Conservation (phyloP, 1,140 invertebrate species). For the Trichonephila clavipes region DNA sequence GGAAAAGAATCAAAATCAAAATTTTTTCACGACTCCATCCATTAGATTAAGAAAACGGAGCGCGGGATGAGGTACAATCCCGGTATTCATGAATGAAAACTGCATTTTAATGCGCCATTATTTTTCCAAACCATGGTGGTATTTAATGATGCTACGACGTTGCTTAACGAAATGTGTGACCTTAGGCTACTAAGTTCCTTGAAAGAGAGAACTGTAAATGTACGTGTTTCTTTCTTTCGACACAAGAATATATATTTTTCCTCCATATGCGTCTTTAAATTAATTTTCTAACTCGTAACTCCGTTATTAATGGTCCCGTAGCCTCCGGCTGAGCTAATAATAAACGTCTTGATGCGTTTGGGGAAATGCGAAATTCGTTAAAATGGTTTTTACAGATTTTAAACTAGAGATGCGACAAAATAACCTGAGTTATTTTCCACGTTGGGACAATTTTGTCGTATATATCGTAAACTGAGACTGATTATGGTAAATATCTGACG, state of each 20-base stretch:
- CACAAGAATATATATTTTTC: not conserved
- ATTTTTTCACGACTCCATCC: not conserved
- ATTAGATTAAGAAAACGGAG: conserved; percentile 16
- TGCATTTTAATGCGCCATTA: conserved; percentile 24
- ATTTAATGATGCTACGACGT: conserved; percentile 21
- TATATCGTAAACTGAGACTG: conserved; percentile 17
- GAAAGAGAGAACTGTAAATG: conserved; percentile 10
- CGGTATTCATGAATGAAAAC: not conserved
- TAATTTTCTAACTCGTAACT: conserved; percentile 11
- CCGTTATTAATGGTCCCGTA: conserved; percentile 3
- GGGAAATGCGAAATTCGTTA: conserved; percentile 23
- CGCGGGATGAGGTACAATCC: not conserved
- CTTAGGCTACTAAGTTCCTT: not conserved
- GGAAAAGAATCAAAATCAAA: not conserved
- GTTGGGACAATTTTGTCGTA: not conserved
- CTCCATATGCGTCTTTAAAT: conserved; percentile 25
- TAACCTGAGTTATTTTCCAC: conserved; percentile 13
- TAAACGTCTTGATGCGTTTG: conserved; percentile 9
- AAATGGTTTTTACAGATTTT: conserved; percentile 3
- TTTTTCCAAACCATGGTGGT: conserved; percentile 15
- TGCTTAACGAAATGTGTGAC: conserved; percentile 24
- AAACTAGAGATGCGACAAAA: not conserved
- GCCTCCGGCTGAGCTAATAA: not conserved
- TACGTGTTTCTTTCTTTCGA: not conserved
- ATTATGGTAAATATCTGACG: conserved; percentile 5